Percentiles rank a stretch among this genome's conserved stretches.
Evolutionary conservation across 2,113 vertebrate species (phyloP).

Genomic region (Paradoxurus hermaphroditus): DNA sequence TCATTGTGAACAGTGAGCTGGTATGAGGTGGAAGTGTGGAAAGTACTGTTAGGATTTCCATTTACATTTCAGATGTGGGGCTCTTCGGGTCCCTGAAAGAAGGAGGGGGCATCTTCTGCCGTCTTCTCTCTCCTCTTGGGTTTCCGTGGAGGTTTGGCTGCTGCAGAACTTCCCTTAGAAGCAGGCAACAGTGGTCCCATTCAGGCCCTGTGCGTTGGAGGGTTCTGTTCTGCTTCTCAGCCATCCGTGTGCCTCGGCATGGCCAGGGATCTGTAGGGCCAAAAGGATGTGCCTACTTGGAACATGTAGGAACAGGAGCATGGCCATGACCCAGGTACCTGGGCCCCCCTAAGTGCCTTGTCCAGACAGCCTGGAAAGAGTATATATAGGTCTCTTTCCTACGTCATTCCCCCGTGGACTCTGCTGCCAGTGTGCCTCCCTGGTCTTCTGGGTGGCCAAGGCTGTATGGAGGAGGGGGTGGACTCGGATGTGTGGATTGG

Average conservation of each 20-base stretch:
- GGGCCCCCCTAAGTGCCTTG: background rate
- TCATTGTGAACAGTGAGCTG: background rate
- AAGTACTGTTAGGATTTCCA: background rate
- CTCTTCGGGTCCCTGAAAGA: background rate
- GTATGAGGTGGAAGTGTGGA: background rate
- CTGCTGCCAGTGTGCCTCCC: background rate
- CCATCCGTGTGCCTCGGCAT: background rate
- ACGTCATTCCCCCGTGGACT: rapidly evolving
- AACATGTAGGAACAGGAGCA: too few species aligned
- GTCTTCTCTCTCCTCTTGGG: background rate
- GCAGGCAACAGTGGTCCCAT: background rate
- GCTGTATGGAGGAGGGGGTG: too few species aligned
- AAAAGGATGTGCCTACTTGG: background rate
- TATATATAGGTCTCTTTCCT: background rate
- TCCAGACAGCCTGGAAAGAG: background rate
- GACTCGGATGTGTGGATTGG: background rate
- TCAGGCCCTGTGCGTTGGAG: too few species aligned
- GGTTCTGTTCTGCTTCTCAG: background rate
- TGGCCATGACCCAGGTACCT: background rate
- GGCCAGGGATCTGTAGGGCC: background rate
- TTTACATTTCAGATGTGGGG: background rate
- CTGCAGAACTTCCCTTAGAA: background rate
- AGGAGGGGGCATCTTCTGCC: background rate
- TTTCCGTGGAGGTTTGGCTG: background rate
- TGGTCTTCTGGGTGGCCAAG: background rate